Conservation (phyloP, 1,140 invertebrate species). For the Batillaria attramentaria region DNA sequence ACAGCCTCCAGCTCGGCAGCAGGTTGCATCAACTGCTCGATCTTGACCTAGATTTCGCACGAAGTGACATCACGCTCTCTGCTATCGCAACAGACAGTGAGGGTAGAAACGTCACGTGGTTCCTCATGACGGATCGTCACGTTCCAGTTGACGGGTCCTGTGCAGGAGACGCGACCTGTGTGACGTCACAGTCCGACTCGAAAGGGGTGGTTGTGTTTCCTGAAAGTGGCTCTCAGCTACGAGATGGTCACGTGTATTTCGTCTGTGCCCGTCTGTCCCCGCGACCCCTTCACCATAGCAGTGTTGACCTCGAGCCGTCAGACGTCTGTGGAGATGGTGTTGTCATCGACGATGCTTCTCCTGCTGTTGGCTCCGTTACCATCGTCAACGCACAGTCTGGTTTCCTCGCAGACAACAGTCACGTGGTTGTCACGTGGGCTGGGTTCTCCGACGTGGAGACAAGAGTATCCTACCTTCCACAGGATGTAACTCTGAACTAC, state of each 20-base stretch:
- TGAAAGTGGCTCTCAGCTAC: neutral
- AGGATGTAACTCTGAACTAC: conserved; percentile 20
- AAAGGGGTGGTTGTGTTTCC: neutral
- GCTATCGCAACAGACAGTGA: conserved; percentile 25
- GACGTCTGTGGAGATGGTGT: conserved; percentile 48
- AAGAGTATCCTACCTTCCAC: neutral
- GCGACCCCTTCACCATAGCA: too few species aligned
- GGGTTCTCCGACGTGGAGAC: conserved; percentile 41
- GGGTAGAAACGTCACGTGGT: conserved; percentile 37
- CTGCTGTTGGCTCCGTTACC: conserved; percentile 36
- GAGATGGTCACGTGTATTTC: conserved; percentile 5
- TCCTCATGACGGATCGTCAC: conserved; percentile 29
- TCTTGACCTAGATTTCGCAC: conserved; percentile 36
- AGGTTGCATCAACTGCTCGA: conserved; percentile 25
- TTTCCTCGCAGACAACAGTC: conserved; percentile 29
- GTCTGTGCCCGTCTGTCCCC: neutral
- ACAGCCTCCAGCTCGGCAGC: conserved; percentile 29
- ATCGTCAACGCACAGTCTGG: conserved; percentile 34
- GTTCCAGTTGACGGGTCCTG: neutral
- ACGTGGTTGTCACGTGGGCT: conserved; percentile 40
- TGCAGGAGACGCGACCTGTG: conserved; percentile 1
- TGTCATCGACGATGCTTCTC: conserved; percentile 42
- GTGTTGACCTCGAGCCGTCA: neutral
- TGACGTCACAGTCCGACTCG: neutral
- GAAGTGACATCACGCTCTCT: conserved; percentile 7